phyloP scores from a whole-genome alignment of 2,888 invertebrate genomes.

The Agrochola macilenta region DNA sequence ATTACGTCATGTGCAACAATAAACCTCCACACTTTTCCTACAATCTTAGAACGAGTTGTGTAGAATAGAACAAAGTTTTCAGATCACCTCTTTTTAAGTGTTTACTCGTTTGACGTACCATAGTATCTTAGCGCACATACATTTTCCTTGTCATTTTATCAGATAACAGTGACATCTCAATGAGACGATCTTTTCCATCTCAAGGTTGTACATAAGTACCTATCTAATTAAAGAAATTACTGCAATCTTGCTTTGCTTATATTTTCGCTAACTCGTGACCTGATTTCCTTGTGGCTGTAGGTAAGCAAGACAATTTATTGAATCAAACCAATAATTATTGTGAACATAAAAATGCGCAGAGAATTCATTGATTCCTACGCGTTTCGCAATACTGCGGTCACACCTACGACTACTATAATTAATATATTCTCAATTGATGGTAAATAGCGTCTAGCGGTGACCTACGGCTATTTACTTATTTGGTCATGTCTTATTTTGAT shows the following conservation, averaged over 20 bases:
- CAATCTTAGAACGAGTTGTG: conserved; percentile 16
- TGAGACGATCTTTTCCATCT: conserved; percentile 69
- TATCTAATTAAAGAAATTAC: conserved; percentile 47
- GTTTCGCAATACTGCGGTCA: conserved; percentile 27
- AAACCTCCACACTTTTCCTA: conserved; percentile 15
- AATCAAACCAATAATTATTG: conserved; percentile 12
- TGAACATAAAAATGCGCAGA: conserved; percentile 27
- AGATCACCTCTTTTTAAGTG: conserved; percentile 39
- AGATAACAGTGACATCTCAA: conserved; percentile 76
- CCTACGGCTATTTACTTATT: conserved; percentile 30
- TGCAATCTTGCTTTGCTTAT: conserved; percentile 26
- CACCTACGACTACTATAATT: conserved; percentile 48
- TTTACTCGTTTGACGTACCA: conserved; percentile 64
- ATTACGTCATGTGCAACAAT: conserved; percentile 27
- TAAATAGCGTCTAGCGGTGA: conserved; percentile 20
- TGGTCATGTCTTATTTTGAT: conserved; percentile 4
- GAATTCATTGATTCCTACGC: conserved; percentile 44
- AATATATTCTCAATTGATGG: conserved; percentile 28
- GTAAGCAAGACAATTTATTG: background rate
- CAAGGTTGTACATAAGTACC: conserved; percentile 61
- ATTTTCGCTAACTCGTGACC: conserved; percentile 45
- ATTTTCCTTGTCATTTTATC: conserved; percentile 74
- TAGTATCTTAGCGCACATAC: conserved; percentile 60
- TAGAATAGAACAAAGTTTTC: conserved; percentile 19
- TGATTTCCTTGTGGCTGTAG: conserved; percentile 24